Evolutionary conservation across 2,797 vertebrate genomes (phyloP).

Genomic region (Todus mexicanus): DNA sequence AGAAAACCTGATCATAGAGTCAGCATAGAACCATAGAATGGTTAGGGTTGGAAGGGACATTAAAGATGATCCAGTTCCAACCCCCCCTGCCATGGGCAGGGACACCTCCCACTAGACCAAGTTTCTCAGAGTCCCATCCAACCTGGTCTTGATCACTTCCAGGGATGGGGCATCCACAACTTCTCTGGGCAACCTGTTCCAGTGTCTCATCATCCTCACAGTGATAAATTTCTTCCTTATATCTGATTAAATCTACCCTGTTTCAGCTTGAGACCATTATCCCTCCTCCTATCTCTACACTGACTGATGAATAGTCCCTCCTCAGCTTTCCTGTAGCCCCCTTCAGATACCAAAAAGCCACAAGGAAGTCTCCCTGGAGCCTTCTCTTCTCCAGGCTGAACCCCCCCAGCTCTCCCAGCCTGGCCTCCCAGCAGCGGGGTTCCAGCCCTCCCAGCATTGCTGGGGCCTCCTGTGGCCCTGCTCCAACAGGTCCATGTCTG

Average conservation of each 20-base stretch:
- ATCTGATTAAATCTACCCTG: not conserved
- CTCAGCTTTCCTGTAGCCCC: not conserved
- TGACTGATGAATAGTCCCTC: not conserved
- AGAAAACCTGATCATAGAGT: not conserved
- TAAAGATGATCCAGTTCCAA: not conserved
- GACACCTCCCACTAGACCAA: not conserved
- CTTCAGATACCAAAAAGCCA: not conserved
- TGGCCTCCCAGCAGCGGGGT: not conserved
- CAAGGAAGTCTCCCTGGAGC: not conserved
- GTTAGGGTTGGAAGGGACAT: not conserved
- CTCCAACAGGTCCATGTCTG: not conserved
- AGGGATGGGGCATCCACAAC: not conserved
- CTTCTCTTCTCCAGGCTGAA: not conserved
- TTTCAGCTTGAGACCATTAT: not conserved
- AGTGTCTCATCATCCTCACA: not conserved
- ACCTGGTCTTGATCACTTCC: not conserved
- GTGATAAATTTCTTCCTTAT: not conserved
- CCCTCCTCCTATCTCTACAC: not conserved
- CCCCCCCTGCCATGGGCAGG: not conserved
- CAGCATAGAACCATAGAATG: not conserved
- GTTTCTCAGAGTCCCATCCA: not conserved
- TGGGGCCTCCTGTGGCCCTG: not conserved
- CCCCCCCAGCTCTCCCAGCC: not conserved
- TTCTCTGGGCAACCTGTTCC: not conserved
- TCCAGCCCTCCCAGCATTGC: not conserved